These are phyloP conservation scores for Noctua janthe DNA, from an alignment of 2,888 invertebrate genomes.

Conservation along the genomic window DNA sequence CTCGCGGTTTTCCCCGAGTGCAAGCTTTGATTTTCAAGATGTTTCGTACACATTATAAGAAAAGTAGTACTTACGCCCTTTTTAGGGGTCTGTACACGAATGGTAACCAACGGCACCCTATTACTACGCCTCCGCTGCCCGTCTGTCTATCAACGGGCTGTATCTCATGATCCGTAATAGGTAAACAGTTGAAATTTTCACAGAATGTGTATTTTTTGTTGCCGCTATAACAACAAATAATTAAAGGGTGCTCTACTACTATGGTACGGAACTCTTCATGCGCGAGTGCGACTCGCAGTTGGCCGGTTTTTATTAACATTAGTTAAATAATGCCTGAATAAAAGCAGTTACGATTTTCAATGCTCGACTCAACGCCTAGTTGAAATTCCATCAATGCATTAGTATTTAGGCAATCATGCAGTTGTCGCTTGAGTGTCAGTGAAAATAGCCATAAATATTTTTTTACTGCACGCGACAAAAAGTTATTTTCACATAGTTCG, in stretches of 20 bases:
- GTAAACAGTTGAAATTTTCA: too few species aligned
- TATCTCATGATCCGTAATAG: too few species aligned
- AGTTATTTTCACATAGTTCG: neutral
- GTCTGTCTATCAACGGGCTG: too few species aligned
- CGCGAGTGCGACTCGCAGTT: too few species aligned
- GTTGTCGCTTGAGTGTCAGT: neutral
- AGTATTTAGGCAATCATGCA: neutral
- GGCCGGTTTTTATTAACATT: neutral
- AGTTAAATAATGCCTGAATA: neutral
- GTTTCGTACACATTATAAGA: neutral
- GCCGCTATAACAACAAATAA: too few species aligned
- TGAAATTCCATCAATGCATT: neutral
- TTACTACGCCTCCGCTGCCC: too few species aligned
- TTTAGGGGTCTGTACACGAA: too few species aligned
- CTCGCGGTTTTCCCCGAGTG: neutral
- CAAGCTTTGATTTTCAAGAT: conserved; percentile 7
- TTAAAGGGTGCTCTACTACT: too few species aligned
- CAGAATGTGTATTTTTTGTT: too few species aligned
- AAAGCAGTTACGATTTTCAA: neutral
- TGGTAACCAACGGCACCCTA: too few species aligned
- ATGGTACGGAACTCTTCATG: too few species aligned
- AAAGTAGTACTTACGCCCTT: neutral
- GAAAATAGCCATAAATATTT: neutral
- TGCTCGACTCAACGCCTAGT: neutral
- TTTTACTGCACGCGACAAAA: too few species aligned